Evolutionary conservation across 2,888 invertebrate genomes (phyloP), one percentile per base, ranked within the genome.

Genomic region (Spodoptera picta): DNA sequence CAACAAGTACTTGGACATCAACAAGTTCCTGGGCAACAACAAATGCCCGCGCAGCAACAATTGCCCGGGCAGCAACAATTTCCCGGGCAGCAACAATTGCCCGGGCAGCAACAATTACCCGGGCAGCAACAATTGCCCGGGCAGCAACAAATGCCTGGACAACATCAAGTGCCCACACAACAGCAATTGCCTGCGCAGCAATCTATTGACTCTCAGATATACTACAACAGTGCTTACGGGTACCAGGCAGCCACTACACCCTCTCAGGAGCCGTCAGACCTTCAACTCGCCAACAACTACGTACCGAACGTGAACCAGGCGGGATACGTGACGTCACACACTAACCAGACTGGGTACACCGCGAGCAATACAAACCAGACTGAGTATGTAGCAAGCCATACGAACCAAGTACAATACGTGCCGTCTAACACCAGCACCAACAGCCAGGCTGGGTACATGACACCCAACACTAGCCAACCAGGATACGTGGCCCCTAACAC

Each of bases 171-270:
- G 6, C 31, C 31, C 6, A 6, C 5, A 1, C 31, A 31, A 6
- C 31, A 31, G 6, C 31, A 31, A 31, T 6, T 31, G 31, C 31
- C 31, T 31, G 31, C 5, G 6, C 36, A 36, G 9, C 36, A 36
- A 44, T 58, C 69, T 19, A 70, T 67, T n/a, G 83, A 82, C 55
- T 82, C 84, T 50, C 90, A 92, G 69, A 87, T 80, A 3, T 93
- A 93, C 77, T 95, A 95, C 77, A 95, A 94, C 70, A 79, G 87
- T 9, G 95, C 94, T 1, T 95, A 95, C 58, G 95, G 95, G 0
- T 94, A 95, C 72, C 91, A 92, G 71, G 92, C 89, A 3, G 79
- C 75, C 47, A 80, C 87, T 50, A 56, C 71, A 42, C 70, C 71
- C 1, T 54, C 86, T 4, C 87, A 84, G 70, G 90, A 88, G 75